A percentile compares a stretch with the other conserved stretches of the same genome.
Conservation (phyloP, 2,797 vertebrate genomes). For the Typhlichthys eigenmanni region DNA sequence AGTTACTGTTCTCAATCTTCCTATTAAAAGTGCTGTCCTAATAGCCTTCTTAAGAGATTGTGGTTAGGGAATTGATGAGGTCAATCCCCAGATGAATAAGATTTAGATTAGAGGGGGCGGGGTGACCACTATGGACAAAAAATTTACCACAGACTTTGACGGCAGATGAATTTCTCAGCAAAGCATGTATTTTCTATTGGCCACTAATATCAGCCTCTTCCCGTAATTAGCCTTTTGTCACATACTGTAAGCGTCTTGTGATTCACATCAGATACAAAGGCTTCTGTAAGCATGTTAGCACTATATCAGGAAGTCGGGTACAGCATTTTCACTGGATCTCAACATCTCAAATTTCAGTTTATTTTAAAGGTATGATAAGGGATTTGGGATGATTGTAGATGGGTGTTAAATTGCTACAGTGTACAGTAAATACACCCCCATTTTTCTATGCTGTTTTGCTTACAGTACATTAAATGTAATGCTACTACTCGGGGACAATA, state of each 20-base stretch:
- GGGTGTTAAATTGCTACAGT: too few relatives aligned
- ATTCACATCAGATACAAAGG: too few relatives aligned
- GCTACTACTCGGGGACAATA: too few relatives aligned
- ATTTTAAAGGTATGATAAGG: too few relatives aligned
- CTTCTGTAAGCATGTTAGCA: too few relatives aligned
- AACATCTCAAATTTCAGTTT: too few relatives aligned
- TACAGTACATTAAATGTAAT: too few relatives aligned
- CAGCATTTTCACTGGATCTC: too few relatives aligned
- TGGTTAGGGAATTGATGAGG: conserved; percentile 4
- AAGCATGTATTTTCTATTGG: background rate
- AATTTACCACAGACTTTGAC: conserved; percentile 8
- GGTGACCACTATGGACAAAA: conserved; percentile 3
- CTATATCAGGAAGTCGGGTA: too few relatives aligned
- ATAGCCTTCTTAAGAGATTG: background rate
- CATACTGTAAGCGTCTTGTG: background rate
- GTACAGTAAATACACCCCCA: too few relatives aligned
- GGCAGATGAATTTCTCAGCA: conserved; percentile 2
- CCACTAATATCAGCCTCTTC: background rate
- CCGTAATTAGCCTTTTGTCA: background rate
- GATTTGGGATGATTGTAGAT: too few relatives aligned
- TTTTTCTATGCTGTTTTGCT: too few relatives aligned
- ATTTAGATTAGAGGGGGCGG: conserved; percentile 21
- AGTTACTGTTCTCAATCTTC: background rate
- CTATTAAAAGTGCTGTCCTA: background rate
- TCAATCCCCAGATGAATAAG: conserved; percentile 16